Percentiles rank a stretch among this genome's conserved stretches.
phyloP scores from a whole-genome alignment of 2,888 invertebrate species.

The Chrysina gloriosa region DNA sequence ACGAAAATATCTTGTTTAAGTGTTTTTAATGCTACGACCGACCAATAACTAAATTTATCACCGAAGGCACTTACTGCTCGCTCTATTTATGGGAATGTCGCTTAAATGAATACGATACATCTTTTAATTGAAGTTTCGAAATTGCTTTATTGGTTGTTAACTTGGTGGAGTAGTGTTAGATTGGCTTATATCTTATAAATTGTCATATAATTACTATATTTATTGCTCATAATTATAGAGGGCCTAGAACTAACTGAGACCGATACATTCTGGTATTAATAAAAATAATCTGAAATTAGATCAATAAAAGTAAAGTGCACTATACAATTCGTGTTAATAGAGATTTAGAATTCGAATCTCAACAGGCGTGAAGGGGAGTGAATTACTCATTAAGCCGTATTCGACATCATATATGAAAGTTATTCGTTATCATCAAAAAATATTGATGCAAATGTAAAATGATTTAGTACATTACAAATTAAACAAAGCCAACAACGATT shows the following conservation, averaged over 20 bases:
- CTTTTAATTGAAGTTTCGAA: constrained; percentile 1
- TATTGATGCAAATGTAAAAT: too few species aligned
- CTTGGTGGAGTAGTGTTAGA: background rate
- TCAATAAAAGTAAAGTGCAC: background rate
- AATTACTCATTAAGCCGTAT: too few species aligned
- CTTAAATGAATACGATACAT: background rate
- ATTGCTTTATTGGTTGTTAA: constrained; percentile 3
- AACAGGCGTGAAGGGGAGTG: too few species aligned
- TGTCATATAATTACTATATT: background rate
- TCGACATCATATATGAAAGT: too few species aligned
- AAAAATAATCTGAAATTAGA: background rate
- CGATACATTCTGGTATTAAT: background rate
- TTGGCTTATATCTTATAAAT: background rate
- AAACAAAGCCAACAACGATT: too few species aligned
- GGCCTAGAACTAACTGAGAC: background rate
- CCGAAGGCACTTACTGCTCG: background rate
- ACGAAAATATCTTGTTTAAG: constrained; percentile 16
- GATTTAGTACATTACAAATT: too few species aligned
- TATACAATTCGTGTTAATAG: too few species aligned
- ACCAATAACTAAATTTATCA: constrained; percentile 7
- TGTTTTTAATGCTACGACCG: constrained; percentile 16
- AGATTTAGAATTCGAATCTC: too few species aligned
- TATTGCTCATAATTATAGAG: background rate
- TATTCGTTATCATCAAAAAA: too few species aligned
- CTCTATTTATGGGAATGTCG: background rate